A percentile compares a stretch with the other conserved stretches of the same genome.
Evolutionary conservation across 2,113 vertebrate genomes (phyloP).

Genomic region (Siphamia tubifer): DNA sequence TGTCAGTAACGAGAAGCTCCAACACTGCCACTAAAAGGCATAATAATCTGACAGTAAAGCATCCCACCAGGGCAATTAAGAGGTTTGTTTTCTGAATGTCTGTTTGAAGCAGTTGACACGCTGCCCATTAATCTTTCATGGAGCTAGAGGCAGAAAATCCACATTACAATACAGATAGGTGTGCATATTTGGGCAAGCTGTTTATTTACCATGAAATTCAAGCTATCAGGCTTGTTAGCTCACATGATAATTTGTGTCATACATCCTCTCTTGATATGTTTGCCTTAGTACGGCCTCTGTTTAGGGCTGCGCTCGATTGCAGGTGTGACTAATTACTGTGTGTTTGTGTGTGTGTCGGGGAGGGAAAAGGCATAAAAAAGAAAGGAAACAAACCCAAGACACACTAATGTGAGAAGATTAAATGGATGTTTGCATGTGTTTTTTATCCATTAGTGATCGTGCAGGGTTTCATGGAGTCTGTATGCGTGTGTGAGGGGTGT

Average conservation of each 20-base stretch:
- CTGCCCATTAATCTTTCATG: slow-evolving; percentile 59
- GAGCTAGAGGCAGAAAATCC: slow-evolving; percentile 33
- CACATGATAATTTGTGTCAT: slow-evolving; percentile 43
- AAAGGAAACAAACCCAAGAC: not conserved
- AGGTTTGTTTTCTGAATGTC: slow-evolving; percentile 58
- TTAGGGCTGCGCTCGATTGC: slow-evolving; percentile 17
- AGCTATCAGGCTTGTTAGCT: slow-evolving; percentile 15
- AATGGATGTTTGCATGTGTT: slow-evolving; percentile 2
- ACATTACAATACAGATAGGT: slow-evolving; percentile 19
- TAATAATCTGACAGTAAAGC: slow-evolving; percentile 58
- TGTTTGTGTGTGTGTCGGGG: slow-evolving; percentile 4
- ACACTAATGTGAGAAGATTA: not conserved
- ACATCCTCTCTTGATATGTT: slow-evolving; percentile 19
- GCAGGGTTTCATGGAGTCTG: slow-evolving; percentile 1
- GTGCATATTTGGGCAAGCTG: slow-evolving; percentile 28
- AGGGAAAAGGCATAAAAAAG: not conserved
- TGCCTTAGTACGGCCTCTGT: slow-evolving; percentile 26
- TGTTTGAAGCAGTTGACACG: slow-evolving; percentile 34
- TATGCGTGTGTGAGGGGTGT: too few species aligned
- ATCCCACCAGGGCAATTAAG: slow-evolving; percentile 43
- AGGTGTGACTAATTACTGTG: slow-evolving; percentile 67
- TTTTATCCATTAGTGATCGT: slow-evolving; percentile 27
- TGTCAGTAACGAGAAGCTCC: slow-evolving; percentile 36
- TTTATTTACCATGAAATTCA: slow-evolving; percentile 61
- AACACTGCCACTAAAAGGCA: slow-evolving; percentile 37